Percentiles rank a stretch among this genome's conserved stretches.
phyloP scores from a whole-genome alignment of 2,888 invertebrate species.

The Lordiphosa andalusiaca region DNA sequence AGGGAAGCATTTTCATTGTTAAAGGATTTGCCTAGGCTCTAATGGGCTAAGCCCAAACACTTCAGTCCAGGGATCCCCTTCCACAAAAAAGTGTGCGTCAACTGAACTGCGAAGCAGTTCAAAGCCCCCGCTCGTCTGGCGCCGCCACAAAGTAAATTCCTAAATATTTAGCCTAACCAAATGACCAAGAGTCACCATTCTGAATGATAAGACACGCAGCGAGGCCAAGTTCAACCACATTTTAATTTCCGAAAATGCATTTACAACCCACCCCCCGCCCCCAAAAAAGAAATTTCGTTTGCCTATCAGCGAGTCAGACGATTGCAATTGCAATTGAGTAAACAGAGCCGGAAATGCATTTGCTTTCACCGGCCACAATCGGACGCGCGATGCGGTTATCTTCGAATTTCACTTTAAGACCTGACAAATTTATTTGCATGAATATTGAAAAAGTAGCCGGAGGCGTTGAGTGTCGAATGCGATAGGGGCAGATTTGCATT shows the following conservation, averaged over 20 bases:
- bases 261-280: conserved; percentile 8
- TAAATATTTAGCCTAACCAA: conserved; percentile 53
- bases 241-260: conserved; percentile 59
- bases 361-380: conserved; percentile 58
- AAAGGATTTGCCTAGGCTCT: conserved; percentile 17
- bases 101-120: conserved; percentile 23
- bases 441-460: conserved; percentile 15
- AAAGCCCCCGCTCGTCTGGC: conserved; percentile 47
- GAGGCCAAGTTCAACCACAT: conserved; percentile 70
- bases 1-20: conserved; percentile 13
- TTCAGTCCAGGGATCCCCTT: background rate
- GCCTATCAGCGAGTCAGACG: conserved; percentile 48
- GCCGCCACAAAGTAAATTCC: conserved; percentile 56
- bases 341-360: conserved; percentile 72
- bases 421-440: conserved; percentile 1
- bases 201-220: conserved; percentile 38
- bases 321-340: conserved; percentile 62
- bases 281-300: conserved; percentile 33
- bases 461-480: background rate
- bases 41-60: conserved; percentile 13
- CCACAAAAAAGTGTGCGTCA: background rate
- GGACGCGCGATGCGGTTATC: conserved; percentile 26
- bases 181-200: conserved; percentile 47
- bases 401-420: background rate
- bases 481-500: background rate